A percentile compares a stretch with the other conserved stretches of the same genome.
Evolutionary conservation across 2,113 vertebrate genomes (phyloP).

Genomic region (Fukomys damarensis): DNA sequence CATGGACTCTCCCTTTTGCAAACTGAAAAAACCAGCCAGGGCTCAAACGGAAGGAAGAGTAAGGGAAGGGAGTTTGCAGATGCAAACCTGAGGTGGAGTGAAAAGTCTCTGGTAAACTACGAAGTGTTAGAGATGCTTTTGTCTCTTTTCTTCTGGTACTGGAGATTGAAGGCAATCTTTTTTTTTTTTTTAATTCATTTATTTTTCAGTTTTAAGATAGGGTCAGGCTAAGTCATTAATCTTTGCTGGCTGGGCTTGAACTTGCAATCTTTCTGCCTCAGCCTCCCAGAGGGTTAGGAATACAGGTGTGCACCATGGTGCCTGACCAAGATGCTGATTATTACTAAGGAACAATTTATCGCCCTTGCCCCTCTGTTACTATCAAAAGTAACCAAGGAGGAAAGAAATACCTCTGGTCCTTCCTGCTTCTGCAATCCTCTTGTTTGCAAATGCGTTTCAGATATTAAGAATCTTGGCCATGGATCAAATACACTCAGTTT

Average conservation of each 20-base stretch:
- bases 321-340: neutral
- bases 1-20: slow-evolving; percentile 43
- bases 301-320: neutral
- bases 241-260: neutral
- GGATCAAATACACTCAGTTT: neutral
- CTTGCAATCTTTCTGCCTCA: neutral
- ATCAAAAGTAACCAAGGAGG: neutral
- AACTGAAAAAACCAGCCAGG: neutral
- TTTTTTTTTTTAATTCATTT: neutral
- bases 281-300: neutral
- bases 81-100: neutral
- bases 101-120: neutral
- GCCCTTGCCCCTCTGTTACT: neutral
- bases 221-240: neutral
- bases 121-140: neutral
- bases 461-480: neutral
- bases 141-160: neutral
- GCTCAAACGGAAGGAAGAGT: slow-evolving; percentile 6
- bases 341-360: neutral
- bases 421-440: neutral
- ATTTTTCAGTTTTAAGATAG: neutral
- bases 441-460: neutral
- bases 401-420: neutral
- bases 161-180: neutral
- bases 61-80: neutral